phyloP scores from a whole-genome alignment of 2,888 invertebrate species.

The Cryptophagus acutangulus region DNA sequence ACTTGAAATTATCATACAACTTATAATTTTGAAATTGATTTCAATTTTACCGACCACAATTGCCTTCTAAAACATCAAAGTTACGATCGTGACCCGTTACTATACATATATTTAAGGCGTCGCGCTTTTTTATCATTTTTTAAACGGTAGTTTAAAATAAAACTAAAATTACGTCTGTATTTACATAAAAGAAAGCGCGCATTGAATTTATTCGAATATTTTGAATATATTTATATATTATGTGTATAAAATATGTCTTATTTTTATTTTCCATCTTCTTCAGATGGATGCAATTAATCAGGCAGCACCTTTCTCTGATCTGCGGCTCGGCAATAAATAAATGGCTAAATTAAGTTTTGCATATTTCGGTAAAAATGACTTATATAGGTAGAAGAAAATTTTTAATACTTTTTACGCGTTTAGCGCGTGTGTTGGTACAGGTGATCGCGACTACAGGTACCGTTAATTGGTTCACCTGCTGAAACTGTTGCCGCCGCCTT shows the following conservation, averaged over 20 bases:
- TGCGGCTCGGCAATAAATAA: neutral
- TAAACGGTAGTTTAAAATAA: too few species aligned
- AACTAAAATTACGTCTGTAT: too few species aligned
- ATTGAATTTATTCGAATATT: too few species aligned
- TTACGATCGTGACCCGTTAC: conserved; percentile 29
- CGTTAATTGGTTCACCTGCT: conserved; percentile 48
- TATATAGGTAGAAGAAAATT: conserved; percentile 19
- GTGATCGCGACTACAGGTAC: conserved; percentile 47
- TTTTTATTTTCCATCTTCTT: too few species aligned
- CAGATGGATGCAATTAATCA: neutral
- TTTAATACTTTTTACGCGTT: conserved; percentile 29
- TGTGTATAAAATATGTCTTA: too few species aligned
- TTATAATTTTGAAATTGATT: conserved; percentile 24
- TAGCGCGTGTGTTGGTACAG: conserved; percentile 41
- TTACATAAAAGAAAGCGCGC: too few species aligned
- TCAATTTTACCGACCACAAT: conserved; percentile 26
- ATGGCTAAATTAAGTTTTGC: neutral
- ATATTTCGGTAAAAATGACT: conserved; percentile 1
- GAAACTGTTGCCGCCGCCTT: too few species aligned
- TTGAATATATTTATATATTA: too few species aligned
- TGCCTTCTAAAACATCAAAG: conserved; percentile 28
- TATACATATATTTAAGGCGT: too few species aligned
- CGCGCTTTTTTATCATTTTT: too few species aligned
- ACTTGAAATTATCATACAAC: conserved; percentile 27
- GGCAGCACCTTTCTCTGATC: neutral